A percentile compares a stretch with the other conserved stretches of the same genome.
Evolutionary conservation across 2,888 invertebrate genomes (phyloP).

Genomic region (Lasius platythorax): DNA sequence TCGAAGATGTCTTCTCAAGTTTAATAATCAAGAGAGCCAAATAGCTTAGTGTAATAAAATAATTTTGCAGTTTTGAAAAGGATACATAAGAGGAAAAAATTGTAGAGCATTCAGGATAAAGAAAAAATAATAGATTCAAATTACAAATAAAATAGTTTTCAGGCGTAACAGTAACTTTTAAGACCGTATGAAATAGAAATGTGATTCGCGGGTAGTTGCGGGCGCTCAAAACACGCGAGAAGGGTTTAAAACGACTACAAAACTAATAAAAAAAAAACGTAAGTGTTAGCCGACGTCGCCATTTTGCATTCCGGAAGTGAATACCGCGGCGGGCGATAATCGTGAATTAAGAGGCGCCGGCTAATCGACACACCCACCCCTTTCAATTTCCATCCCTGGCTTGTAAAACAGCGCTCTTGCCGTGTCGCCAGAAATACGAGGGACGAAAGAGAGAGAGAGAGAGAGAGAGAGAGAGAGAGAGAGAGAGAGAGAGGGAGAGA

Average conservation of each 20-base stretch:
- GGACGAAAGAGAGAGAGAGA: background rate
- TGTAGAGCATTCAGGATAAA: background rate
- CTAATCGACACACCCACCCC: conserved; percentile 69
- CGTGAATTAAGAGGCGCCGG: conserved; percentile 59
- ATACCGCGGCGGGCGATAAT: conserved; percentile 49
- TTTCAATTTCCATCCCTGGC: conserved; percentile 67
- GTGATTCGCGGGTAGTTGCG: background rate
- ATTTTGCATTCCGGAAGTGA: conserved; percentile 50
- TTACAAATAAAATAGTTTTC: background rate
- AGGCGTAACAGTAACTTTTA: background rate
- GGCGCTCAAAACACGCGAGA: background rate
- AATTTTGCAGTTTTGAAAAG: background rate
- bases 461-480: too few species aligned
- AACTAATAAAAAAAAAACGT: conserved; percentile 14
- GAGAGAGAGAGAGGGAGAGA: background rate
- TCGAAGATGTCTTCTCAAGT: background rate
- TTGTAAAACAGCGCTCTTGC: conserved; percentile 72
- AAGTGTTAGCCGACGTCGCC: background rate
- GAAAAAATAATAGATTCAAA: background rate
- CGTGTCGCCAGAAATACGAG: conserved; percentile 60
- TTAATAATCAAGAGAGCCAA: background rate
- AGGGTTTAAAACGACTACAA: background rate
- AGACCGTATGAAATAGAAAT: background rate
- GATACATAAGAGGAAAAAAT: background rate
- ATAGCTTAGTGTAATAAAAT: background rate